Evolutionary conservation across 2,888 invertebrate species (phyloP).

Genomic region (Cephus sareptanus): DNA sequence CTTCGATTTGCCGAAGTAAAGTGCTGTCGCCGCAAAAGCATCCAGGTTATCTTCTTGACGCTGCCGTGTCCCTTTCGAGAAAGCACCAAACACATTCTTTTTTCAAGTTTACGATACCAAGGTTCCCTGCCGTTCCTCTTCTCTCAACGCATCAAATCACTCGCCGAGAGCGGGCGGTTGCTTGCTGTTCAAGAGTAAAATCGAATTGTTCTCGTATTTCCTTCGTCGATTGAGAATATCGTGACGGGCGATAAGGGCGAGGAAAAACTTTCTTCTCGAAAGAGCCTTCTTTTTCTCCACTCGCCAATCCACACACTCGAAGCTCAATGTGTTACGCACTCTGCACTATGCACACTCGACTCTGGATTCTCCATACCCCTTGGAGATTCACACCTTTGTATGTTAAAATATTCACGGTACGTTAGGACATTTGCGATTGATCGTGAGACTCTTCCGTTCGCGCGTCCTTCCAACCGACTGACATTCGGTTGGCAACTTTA

Average conservation of each 20-base stretch:
- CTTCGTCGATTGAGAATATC: background rate
- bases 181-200: background rate
- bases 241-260: background rate
- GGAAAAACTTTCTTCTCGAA: background rate
- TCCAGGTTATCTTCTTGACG: background rate
- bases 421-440: background rate
- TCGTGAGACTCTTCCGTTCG: background rate
- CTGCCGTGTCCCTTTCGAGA: background rate
- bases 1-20: constrained; percentile 19
- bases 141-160: background rate
- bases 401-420: background rate
- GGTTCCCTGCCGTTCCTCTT: background rate
- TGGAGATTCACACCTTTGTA: background rate
- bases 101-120: background rate
- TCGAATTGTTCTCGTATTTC: background rate
- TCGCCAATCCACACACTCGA: background rate
- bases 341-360: background rate
- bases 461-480: too few relatives aligned
- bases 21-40: background rate
- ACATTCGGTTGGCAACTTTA: background rate
- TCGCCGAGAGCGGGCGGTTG: background rate
- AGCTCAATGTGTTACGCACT: background rate
- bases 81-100: background rate
- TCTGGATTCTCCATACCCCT: background rate
- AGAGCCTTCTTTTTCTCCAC: background rate